Percentiles rank a stretch among this genome's conserved stretches.
Evolutionary conservation across 1,140 invertebrate species (phyloP).

Genomic region (Aradophagus sp.): DNA sequence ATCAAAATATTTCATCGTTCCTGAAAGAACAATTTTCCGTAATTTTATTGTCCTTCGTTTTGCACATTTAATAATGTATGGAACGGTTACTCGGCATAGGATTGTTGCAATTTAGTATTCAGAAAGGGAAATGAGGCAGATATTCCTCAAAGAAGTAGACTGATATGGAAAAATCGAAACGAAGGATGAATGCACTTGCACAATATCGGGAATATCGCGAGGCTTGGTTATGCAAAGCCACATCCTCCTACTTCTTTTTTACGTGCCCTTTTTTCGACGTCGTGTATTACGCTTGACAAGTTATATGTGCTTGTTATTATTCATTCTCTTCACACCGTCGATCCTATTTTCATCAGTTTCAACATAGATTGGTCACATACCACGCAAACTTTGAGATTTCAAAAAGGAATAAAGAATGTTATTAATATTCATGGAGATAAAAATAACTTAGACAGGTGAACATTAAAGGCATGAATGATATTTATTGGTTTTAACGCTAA

Average conservation of each 20-base stretch:
- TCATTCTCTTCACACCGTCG: constrained; percentile 42
- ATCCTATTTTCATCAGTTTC: constrained; percentile 38
- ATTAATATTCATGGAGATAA: no score
- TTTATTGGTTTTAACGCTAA: no score
- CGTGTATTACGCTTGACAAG: constrained; percentile 11
- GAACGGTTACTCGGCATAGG: constrained; percentile 10
- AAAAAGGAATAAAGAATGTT: no score
- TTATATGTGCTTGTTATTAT: constrained; percentile 31
- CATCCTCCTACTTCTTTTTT: constrained; percentile 33
- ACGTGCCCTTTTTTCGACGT: constrained; percentile 22
- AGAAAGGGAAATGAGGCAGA: constrained; percentile 52
- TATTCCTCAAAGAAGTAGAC: constrained; percentile 25
- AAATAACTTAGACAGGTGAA: no score
- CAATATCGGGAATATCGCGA: constrained; percentile 58
- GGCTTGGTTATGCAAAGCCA: constrained; percentile 59
- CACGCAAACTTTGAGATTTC: no score
- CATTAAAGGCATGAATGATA: no score
- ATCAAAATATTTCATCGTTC: constrained; percentile 27
- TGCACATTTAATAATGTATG: constrained; percentile 46
- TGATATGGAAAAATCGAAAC: constrained; percentile 40
- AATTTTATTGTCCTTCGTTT: constrained; percentile 41
- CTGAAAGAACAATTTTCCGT: constrained; percentile 23
- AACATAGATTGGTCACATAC: constrained; percentile 20
- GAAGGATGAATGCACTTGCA: constrained; percentile 55
- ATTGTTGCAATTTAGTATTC: constrained; percentile 50